Conservation (phyloP, 35 echinoderm and acorn worm species). For the Chiridota heheva region DNA sequence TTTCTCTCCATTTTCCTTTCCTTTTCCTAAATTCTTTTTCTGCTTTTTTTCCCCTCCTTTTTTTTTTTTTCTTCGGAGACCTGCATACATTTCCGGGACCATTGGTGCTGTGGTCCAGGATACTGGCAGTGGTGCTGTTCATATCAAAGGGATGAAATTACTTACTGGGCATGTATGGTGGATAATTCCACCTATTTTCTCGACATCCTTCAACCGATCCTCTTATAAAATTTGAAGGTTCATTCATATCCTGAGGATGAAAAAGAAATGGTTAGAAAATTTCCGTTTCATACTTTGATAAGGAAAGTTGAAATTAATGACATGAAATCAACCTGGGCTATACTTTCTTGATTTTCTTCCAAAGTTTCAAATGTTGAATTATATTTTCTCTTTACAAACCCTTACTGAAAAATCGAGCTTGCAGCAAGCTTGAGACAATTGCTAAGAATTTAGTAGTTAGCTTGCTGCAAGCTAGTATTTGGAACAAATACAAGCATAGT, state of each 20-base stretch:
- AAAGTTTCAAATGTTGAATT: neutral
- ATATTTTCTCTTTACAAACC: neutral
- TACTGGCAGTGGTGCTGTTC: no score
- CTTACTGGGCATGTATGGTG: constrained; percentile 96
- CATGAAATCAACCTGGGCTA: neutral
- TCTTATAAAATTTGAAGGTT: constrained; percentile 83
- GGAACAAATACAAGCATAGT: no score
- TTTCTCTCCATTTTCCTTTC: no score
- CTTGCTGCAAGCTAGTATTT: no score
- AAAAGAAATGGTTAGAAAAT: neutral
- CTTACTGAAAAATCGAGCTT: no score
- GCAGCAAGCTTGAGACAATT: neutral
- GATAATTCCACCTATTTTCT: constrained; percentile 81
- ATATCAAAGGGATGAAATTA: no score
- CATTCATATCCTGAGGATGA: constrained; percentile 89
- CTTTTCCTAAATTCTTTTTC: no score
- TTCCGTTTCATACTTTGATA: neutral
- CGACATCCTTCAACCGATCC: constrained; percentile 73
- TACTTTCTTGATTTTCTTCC: neutral
- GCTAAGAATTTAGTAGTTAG: neutral
- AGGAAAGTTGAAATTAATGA: neutral
- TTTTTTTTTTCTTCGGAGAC: no score
- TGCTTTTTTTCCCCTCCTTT: no score
- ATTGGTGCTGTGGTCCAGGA: no score
- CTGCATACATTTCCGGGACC: no score